Evolutionary conservation across 2,797 vertebrate genomes (phyloP), one percentile per base, ranked within the genome.

Genomic region (Chromis chromis): DNA sequence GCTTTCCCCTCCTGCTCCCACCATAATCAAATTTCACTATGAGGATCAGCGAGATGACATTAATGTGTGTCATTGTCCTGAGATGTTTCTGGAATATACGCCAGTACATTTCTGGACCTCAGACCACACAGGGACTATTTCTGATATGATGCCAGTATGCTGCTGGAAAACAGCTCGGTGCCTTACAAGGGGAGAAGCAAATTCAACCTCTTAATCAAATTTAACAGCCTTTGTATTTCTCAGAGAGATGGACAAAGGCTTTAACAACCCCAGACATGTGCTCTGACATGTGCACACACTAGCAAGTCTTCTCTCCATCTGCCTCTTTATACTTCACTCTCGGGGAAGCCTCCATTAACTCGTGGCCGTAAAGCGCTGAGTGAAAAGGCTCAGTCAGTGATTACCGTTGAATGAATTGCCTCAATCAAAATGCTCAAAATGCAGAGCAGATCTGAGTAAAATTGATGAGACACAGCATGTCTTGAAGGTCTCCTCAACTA

Each of bases 21-120:
- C 82, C 75, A 74, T 88, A 84, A 89, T 92, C 81, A 74, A 36
- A 90, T 91, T 85, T 86, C 81, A 67, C 63, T 12, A 27, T 27
- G 70, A 54, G 50, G 56, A 68, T 78, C 60, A 68, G 46, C 52
- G 33, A 71, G 62, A 84, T 79, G 70, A 79, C 64, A 76, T 85
- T 70, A 79, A 22, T 56, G 72, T 31, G 57, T 55, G 70, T 63
- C 76, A 49, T 56, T 79, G 67, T 76, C 53, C 63, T 25, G 31
- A 69, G 22, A 57, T 14, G 31, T 70, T 66, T 68, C 72, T 86
- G 50, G 53, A 28, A 80, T 54, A 72, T 70, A 83, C 55, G 56
- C 55, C 49, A 28, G 53, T 53, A 42, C 19, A 66, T 62, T 59
- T 60, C 44, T 75, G 44, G 49, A 33, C n/a, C 42, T 58, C n/a